Base-by-base conservation (phyloP, 2,113 vertebrate genomes). In the Cynoglossus semilaevis region DNA sequence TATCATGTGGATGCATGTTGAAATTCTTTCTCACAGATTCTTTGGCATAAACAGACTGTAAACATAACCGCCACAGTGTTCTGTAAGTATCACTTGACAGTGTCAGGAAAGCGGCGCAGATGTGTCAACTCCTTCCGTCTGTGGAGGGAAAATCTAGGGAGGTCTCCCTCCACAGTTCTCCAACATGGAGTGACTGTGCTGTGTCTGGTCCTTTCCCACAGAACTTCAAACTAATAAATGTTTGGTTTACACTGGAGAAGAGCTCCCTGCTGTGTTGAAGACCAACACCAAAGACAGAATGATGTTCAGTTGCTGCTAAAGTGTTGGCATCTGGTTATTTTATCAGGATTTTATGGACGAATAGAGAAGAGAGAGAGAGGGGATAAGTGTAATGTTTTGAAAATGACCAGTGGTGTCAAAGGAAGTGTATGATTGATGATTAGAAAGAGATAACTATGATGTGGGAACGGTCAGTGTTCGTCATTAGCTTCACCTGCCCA, bases 11-110 rank as follows among this genome's bases (percentile, higher is more conserved):
- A 52, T 47, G 56, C 70, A 61, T 54, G 63, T 61, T 70, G 50
- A 73, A 84, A 83, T 79, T 63, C 54, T 82, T 85, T 89, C 85
- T 83, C 80, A 81, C 72, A 79, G 53, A 74, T 72, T 80, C 51
- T 63, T 63, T 63, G 61, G 73, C 72, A 74, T 63, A 51, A 69
- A 72, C 63, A 51, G 16, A 37, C 35, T 51, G 59, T 74, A 57
- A 79, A 36, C 72, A 67, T 79, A 79, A 77, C 61, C 63, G 80
- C 76, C 86, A 85, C 77, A 76, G 60, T 77, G 74, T 74, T 58
- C 60, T 70, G 80, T 85, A 82, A 82, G 76, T 56, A 80, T 84
- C 64, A 57, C 83, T 81, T 87, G 72, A 74, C 64, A 15, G 70
- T 81, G 77, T 88, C 81, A 84, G 68, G 74, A 75, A 70, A 78